These are phyloP conservation scores for Achlya flavicornis DNA, from an alignment of 2,888 invertebrate genomes.

Conservation along the genomic window DNA sequence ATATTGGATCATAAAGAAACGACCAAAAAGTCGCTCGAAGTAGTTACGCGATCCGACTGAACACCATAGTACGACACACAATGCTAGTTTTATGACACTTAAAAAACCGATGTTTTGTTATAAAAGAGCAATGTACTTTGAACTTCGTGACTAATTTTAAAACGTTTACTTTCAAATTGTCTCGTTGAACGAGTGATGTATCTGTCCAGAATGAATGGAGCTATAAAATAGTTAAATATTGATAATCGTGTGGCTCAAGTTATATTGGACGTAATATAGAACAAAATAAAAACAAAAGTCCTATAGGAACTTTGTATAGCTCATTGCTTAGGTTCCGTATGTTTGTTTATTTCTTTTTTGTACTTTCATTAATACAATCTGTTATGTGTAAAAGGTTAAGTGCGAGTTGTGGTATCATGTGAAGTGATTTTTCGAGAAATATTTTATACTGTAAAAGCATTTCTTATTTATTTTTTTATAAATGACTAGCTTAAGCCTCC, in stretches of 20 bases:
- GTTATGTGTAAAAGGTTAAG: not conserved
- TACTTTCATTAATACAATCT: not conserved
- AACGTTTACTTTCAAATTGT: not conserved
- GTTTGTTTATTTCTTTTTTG: not conserved
- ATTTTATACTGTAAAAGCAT: too few relatives aligned
- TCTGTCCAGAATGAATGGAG: not conserved
- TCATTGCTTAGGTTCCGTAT: not conserved
- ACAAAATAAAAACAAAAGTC: conserved; percentile 1
- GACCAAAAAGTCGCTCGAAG: not conserved
- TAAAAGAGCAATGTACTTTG: not conserved
- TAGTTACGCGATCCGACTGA: not conserved
- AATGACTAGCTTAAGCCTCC: too few relatives aligned
- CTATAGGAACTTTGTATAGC: not conserved
- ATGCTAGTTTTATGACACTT: not conserved
- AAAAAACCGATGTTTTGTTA: not conserved
- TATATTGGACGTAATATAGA: not conserved
- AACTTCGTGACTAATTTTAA: not conserved
- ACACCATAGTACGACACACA: not conserved
- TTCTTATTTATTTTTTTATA: too few relatives aligned
- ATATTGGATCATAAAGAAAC: not conserved
- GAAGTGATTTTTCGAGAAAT: not conserved
- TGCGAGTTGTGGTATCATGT: not conserved
- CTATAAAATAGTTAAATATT: not conserved
- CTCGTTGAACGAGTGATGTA: not conserved
- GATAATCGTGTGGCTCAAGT: not conserved